Conservation (phyloP, 2,113 vertebrate species). For the Otocyon megalotis region DNA sequence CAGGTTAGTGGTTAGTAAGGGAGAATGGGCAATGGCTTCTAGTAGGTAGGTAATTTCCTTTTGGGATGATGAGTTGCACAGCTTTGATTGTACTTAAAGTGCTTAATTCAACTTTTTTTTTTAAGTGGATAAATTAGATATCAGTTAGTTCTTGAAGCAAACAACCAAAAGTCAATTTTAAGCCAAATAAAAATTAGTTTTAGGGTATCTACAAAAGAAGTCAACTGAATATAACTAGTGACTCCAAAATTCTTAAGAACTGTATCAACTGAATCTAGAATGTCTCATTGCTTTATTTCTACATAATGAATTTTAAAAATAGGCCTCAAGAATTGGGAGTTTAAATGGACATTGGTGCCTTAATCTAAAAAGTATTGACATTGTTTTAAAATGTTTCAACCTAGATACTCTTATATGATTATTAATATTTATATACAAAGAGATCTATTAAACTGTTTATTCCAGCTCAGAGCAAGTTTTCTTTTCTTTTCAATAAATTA, state of each 20-base stretch:
- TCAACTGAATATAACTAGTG: background rate
- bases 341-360: background rate
- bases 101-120: no score
- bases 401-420: background rate
- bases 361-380: background rate
- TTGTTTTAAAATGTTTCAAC: background rate
- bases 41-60: background rate
- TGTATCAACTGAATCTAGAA: background rate
- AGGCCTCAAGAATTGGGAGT: background rate
- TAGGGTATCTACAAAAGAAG: background rate
- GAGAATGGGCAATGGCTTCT: background rate
- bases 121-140: background rate
- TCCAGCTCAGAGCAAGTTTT: background rate
- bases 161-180: background rate
- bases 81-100: background rate
- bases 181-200: background rate
- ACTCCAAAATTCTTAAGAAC: background rate
- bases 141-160: background rate
- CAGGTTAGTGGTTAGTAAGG: background rate
- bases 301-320: background rate
- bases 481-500: constrained; percentile 26
- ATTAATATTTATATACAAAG: background rate
- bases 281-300: background rate
- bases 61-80: background rate
- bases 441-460: background rate